These are phyloP conservation scores for Acrossocheilus fasciatus DNA, from an alignment of 2,797 vertebrate genomes.

Conservation along the genomic window DNA sequence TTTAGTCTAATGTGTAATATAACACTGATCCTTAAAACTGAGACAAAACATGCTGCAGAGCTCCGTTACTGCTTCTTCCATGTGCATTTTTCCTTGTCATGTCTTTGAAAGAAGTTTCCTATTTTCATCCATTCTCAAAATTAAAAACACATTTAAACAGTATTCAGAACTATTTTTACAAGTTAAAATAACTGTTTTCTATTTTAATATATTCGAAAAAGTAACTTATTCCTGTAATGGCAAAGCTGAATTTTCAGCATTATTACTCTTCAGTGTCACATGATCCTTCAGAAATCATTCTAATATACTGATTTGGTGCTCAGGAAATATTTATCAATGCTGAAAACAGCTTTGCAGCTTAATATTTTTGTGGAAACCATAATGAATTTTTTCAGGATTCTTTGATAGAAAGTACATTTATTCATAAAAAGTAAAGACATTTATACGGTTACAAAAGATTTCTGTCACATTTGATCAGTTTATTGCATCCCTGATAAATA, in stretches of 20 bases:
- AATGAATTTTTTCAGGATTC: not conserved
- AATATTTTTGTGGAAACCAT: not conserved
- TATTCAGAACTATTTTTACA: not conserved
- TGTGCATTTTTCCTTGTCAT: too few relatives aligned
- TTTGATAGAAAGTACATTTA: not conserved
- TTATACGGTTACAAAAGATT: not conserved
- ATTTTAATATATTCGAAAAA: not conserved
- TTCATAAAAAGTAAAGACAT: not conserved
- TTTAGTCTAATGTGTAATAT: constrained; percentile 17
- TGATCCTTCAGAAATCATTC: constrained; percentile 2
- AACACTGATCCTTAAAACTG: constrained; percentile 22
- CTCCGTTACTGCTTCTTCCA: not conserved
- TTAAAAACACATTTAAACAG: not conserved
- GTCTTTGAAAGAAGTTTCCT: not conserved
- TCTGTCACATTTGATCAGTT: not conserved
- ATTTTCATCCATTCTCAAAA: not conserved
- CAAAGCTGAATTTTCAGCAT: not conserved
- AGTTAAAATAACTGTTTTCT: not conserved
- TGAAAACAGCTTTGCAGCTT: not conserved
- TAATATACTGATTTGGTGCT: not conserved
- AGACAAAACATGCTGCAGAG: constrained; percentile 7
- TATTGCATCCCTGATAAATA: not conserved
- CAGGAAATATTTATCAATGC: not conserved
- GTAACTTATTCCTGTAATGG: not conserved
- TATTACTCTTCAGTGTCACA: too few relatives aligned